These are phyloP conservation scores for Heptranchias perlo DNA, from an alignment of 2,113 vertebrate genomes.

Conservation along the genomic window DNA sequence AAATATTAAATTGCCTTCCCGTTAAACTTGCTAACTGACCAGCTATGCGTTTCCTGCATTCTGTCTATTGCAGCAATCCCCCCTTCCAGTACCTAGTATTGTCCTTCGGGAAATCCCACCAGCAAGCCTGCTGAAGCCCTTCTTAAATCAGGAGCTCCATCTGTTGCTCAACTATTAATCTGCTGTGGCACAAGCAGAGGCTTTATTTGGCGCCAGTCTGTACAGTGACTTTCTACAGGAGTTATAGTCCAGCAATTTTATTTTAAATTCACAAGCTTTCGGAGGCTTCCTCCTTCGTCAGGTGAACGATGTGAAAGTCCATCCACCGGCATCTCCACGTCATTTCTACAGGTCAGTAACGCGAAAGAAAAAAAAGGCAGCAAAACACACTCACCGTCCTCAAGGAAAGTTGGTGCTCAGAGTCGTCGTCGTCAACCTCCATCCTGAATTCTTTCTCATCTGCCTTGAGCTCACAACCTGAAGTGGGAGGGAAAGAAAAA, in stretches of 20 bases:
- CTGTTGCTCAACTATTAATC: not conserved
- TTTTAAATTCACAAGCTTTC: too few species aligned
- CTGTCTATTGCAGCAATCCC: too few species aligned
- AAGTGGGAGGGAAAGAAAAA: too few species aligned
- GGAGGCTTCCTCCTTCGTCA: too few species aligned
- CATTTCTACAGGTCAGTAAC: too few species aligned
- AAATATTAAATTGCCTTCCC: not conserved
- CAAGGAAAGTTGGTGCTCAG: conserved; percentile 22
- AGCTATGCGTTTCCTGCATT: too few species aligned
- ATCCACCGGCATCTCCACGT: too few species aligned
- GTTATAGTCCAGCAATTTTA: too few species aligned
- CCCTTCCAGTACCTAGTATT: too few species aligned
- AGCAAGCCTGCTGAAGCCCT: not conserved
- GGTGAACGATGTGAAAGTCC: too few species aligned
- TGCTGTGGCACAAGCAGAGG: not conserved
- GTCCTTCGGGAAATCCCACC: too few species aligned
- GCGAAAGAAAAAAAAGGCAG: not conserved
- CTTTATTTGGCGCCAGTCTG: not conserved
- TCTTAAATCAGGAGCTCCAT: too few species aligned
- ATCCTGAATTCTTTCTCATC: not conserved
- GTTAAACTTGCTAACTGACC: not conserved
- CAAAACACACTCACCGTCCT: not conserved
- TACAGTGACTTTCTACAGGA: not conserved
- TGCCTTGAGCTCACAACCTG: conserved; percentile 3
- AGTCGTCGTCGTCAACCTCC: not conserved